These are phyloP conservation scores for Neoniphon sammara DNA, from an alignment of 2,797 vertebrate species.

Conservation along the genomic window DNA sequence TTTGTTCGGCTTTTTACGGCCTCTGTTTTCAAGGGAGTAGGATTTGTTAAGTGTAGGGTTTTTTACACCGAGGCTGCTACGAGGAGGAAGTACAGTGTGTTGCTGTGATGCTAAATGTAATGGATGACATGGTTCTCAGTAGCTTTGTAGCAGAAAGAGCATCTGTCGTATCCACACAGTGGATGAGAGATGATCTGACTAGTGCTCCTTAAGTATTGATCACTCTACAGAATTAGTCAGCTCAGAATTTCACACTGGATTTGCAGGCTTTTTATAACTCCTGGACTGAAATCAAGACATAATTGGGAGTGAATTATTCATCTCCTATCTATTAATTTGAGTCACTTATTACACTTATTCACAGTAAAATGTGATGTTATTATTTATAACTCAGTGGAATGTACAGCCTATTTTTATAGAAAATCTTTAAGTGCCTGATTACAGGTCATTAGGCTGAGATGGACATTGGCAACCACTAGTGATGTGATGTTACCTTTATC, in stretches of 20 bases:
- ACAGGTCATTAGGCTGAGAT: slow-evolving; percentile 18
- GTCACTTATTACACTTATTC: neutral
- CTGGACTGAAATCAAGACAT: neutral
- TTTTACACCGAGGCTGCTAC: neutral
- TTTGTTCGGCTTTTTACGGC: neutral
- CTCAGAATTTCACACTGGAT: slow-evolving; percentile 5
- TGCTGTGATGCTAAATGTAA: neutral
- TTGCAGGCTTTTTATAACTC: neutral
- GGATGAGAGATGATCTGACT: neutral
- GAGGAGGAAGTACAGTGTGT: neutral
- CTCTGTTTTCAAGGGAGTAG: neutral
- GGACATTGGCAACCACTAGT: slow-evolving; percentile 3
- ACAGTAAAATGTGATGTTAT: neutral
- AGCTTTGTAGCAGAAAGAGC: neutral
- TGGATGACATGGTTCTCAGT: too few species aligned
- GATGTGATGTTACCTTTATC: slow-evolving; percentile 5
- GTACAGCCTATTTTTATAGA: slow-evolving; percentile 53
- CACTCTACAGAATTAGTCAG: neutral
- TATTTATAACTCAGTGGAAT: neutral
- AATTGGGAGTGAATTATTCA: neutral
- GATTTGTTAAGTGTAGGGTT: neutral
- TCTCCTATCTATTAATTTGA: neutral
- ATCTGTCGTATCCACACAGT: neutral
- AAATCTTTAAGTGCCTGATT: slow-evolving; percentile 54
- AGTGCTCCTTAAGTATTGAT: neutral